A percentile compares a stretch with the other conserved stretches of the same genome.
These are phyloP conservation scores for Falcaria lacertinaria DNA, from an alignment of 2,888 invertebrate genomes.

Conservation along the genomic window DNA sequence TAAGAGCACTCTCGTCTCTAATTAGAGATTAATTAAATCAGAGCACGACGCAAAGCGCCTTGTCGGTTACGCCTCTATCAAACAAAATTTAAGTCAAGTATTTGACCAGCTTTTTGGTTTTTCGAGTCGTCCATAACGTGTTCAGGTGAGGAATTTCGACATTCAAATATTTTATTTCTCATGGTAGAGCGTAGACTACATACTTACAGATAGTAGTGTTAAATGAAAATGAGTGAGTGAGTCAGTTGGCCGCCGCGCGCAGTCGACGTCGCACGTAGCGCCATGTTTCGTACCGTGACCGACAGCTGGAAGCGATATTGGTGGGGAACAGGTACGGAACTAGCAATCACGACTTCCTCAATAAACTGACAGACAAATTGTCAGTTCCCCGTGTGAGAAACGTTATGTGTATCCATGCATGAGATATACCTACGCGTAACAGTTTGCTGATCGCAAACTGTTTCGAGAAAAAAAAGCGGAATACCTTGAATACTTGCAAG, in stretches of 20 bases:
- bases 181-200: constrained; percentile 17
- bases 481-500: not conserved
- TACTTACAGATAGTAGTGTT: too few species aligned
- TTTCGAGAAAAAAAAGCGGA: constrained; percentile 3
- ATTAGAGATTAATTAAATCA: constrained; percentile 77
- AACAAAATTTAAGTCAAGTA: not conserved
- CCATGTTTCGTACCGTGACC: constrained; percentile 68
- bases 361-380: constrained; percentile 38
- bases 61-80: constrained; percentile 20
- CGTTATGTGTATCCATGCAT: constrained; percentile 4
- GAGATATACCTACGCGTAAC: not conserved
- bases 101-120: not conserved
- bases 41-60: constrained; percentile 53
- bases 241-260: constrained; percentile 66
- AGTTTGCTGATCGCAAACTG: not conserved
- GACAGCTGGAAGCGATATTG: constrained; percentile 74
- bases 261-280: constrained; percentile 59
- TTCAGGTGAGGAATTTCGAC: constrained; percentile 19
- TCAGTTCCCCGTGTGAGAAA: constrained; percentile 29
- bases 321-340: constrained; percentile 77
- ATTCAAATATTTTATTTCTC: constrained; percentile 33
- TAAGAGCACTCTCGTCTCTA: constrained; percentile 74
- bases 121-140: not conserved
- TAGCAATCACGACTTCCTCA: constrained; percentile 60
- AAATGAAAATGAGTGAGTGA: constrained; percentile 15